phyloP scores from a whole-genome alignment of 92 coral and sea anemone genomes.

The Porites rus region DNA sequence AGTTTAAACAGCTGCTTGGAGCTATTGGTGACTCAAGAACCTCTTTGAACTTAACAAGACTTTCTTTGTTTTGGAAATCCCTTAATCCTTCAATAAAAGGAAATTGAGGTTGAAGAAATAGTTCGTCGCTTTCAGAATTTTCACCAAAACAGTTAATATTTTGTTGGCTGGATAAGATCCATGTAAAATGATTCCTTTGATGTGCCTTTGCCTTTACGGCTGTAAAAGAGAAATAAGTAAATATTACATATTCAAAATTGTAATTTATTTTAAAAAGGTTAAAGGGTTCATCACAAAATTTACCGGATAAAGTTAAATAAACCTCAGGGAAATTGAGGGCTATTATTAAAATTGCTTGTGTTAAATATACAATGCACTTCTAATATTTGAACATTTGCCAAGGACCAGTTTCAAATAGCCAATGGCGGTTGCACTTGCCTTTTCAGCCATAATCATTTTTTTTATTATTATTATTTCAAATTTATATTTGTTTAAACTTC shows the following conservation, averaged over 20 bases:
- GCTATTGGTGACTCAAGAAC: not conserved
- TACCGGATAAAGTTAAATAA: no score
- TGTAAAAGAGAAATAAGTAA: not conserved
- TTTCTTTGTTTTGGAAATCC: constrained; percentile 25
- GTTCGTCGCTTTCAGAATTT: constrained; percentile 44
- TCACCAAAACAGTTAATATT: constrained; percentile 11
- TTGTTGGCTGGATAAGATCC: constrained; percentile 65
- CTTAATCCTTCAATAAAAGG: constrained; percentile 69
- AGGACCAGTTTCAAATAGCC: not conserved
- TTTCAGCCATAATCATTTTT: no score
- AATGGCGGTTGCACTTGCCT: not conserved
- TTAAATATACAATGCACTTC: not conserved
- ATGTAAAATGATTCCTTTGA: constrained; percentile 36
- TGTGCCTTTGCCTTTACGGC: constrained; percentile 5
- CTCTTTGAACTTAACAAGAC: not conserved
- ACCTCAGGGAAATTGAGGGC: no score
- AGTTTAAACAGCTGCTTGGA: constrained; percentile 21
- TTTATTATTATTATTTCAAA: no score
- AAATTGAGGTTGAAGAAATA: constrained; percentile 58
- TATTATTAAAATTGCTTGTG: not conserved
- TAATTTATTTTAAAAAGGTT: no score
- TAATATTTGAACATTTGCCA: constrained; percentile 15
- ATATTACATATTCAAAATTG: no score
- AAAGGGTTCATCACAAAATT: no score
- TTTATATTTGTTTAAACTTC: no score